A percentile compares a stretch with the other conserved stretches of the same genome.
These are phyloP conservation scores for Zoanthus sansibaricus DNA, from an alignment of 92 coral and sea anemone genomes.

Conservation along the genomic window DNA sequence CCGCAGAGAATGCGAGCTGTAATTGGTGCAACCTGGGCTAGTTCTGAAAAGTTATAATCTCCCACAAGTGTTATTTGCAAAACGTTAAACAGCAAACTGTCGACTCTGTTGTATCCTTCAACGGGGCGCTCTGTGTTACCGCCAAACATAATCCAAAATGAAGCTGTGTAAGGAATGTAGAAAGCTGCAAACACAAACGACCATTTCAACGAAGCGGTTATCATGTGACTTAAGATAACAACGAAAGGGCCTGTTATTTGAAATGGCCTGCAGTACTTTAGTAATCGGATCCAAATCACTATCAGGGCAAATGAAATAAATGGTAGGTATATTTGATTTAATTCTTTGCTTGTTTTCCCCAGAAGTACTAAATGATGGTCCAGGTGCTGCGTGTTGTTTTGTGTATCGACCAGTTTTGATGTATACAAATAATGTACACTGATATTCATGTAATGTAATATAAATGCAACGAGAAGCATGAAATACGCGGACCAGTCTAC, in stretches of 20 bases:
- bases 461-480: slow-evolving; percentile 66
- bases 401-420: background rate
- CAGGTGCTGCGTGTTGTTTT: background rate
- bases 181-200: slow-evolving; percentile 71
- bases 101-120: slow-evolving; percentile 62
- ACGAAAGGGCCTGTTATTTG: slow-evolving; percentile 84
- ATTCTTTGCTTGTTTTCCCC: slow-evolving; percentile 19
- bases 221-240: slow-evolving; percentile 81
- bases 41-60: slow-evolving; percentile 61
- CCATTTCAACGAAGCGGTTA: slow-evolving; percentile 78
- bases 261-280: slow-evolving; percentile 87
- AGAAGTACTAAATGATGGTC: slow-evolving; percentile 40
- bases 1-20: slow-evolving; percentile 83
- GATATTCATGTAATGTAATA: slow-evolving; percentile 66
- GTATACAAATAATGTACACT: slow-evolving; percentile 31
- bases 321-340: slow-evolving; percentile 58
- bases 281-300: slow-evolving; percentile 80
- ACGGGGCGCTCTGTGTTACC: slow-evolving; percentile 72
- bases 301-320: slow-evolving; percentile 70
- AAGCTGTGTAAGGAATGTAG: slow-evolving; percentile 82
- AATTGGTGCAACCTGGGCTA: slow-evolving; percentile 69
- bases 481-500: slow-evolving; percentile 84
- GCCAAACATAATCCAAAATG: slow-evolving; percentile 88
- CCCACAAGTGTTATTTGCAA: slow-evolving; percentile 75
- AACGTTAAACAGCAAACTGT: slow-evolving; percentile 62